These are phyloP conservation scores for Macrophya annulata DNA, from an alignment of 2,888 invertebrate genomes.

Conservation along the genomic window DNA sequence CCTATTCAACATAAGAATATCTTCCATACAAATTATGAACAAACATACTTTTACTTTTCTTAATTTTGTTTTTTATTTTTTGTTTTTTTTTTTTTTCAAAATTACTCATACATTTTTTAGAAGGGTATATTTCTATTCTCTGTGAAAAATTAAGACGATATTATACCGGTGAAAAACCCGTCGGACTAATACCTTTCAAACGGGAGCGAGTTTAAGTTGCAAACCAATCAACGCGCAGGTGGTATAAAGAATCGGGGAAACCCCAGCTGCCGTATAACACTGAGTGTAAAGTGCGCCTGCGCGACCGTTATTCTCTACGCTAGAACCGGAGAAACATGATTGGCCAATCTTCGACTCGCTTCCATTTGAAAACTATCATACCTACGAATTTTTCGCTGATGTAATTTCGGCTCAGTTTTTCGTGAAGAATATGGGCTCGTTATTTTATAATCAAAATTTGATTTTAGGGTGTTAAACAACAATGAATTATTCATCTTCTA, in stretches of 20 bases:
- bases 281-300: not conserved
- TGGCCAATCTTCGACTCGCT: not conserved
- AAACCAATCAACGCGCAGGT: not conserved
- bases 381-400: not conserved
- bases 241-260: conserved; percentile 4
- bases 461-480: not conserved
- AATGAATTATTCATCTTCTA: not conserved
- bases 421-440: not conserved
- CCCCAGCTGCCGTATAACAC: not conserved
- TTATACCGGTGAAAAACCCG: not conserved
- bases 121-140: not conserved
- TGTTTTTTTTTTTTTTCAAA: not conserved
- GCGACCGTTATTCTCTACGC: not conserved
- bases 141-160: not conserved
- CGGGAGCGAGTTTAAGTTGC: not conserved
- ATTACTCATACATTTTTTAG: not conserved
- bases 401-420: not conserved
- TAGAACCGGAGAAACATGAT: not conserved
- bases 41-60: not conserved
- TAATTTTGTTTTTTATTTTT: not conserved
- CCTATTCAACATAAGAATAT: not conserved
- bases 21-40: not conserved
- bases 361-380: not conserved
- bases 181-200: not conserved
- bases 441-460: not conserved